Base-by-base conservation (phyloP, 2,888 invertebrate species). In the Tetropium fuscum region DNA sequence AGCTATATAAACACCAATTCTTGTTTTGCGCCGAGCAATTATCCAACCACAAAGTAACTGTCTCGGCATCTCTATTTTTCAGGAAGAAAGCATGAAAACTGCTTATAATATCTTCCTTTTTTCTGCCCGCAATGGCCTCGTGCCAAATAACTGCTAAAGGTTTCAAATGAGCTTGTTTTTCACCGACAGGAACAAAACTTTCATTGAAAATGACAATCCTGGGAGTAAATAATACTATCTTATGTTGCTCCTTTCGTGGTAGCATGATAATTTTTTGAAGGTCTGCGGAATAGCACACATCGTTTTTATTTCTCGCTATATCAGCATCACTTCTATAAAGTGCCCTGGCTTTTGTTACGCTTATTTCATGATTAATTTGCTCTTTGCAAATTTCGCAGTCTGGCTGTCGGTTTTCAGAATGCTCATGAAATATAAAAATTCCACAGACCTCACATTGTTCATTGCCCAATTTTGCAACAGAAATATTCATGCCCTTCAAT, bases 141-240 rank as follows among this genome's bases (percentile, higher is more conserved):
- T 77, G 70, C 74, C 68, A 70, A 19, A 70, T 44, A 32, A 48
- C 56, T 8, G 69, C 69, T 8, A 61, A 2, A 15, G 66, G 43
- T 48, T 48, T 48, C 2, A 34, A n/a, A 13, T 34, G 34, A 10
- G n/a, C 13, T 34, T 19, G 15, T 30, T 44, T 1, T 7, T 19
- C 7, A 45, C 53, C 27, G 6, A 57, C 10, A 1, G 58, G 58
- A 19, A 58, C 58, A 36, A 58, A 58, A 34, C 53, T 53, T 53
- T 60, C 57, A 15, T 60, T 57, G 19, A 34, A 59, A 5, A 32
- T 20, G n/a, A 56, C 22, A 18, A 48, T n/a, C 27, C 55, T 7
- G 22, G 45, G 27, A 6, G 38, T 56, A 41, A 60, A 56, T 6
- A 34, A 6, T 6, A 34, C 34, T 34, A 34, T 13, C n/a, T 34